Evolutionary conservation across 2,888 invertebrate species (phyloP).

Genomic region (Harpalus rubripes): DNA sequence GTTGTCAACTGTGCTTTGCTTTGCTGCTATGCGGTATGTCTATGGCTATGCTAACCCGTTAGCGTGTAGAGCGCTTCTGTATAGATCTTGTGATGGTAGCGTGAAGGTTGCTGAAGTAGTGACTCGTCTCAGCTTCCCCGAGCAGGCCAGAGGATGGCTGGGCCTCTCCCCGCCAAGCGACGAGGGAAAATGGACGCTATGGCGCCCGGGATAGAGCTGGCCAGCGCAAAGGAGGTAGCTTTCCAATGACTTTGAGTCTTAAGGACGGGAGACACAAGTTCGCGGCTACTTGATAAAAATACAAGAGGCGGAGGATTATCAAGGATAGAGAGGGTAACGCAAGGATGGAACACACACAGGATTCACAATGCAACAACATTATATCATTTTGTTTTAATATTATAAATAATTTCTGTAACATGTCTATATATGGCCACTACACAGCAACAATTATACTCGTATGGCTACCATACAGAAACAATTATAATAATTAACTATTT

Average conservation of each 20-base stretch:
- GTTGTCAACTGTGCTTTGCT: not conserved
- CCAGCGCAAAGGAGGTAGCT: conserved; percentile 43
- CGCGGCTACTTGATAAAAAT: conserved; percentile 65
- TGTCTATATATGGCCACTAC: not conserved
- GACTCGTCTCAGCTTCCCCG: conserved; percentile 61
- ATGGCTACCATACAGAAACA: not conserved
- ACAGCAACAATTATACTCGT: too few relatives aligned
- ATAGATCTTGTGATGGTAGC: conserved; percentile 63
- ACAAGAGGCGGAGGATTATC: conserved; percentile 49
- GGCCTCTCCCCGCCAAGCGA: conserved; percentile 42
- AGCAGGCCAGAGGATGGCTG: conserved; percentile 55
- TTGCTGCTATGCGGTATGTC: too few relatives aligned
- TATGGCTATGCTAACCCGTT: not conserved
- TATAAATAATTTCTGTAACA: too few relatives aligned
- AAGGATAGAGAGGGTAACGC: not conserved
- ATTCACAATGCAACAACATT: not conserved
- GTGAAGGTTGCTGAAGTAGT: conserved; percentile 66
- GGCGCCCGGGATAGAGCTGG: not conserved
- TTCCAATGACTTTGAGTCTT: conserved; percentile 65
- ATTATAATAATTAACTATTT: too few relatives aligned
- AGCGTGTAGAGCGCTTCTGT: conserved; percentile 55
- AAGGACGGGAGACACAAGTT: conserved; percentile 61
- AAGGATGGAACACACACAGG: not conserved
- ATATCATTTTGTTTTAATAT: not conserved
- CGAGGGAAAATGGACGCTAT: not conserved